Base-by-base conservation (phyloP, 2,113 vertebrate species). In the Labeo rohita region DNA sequence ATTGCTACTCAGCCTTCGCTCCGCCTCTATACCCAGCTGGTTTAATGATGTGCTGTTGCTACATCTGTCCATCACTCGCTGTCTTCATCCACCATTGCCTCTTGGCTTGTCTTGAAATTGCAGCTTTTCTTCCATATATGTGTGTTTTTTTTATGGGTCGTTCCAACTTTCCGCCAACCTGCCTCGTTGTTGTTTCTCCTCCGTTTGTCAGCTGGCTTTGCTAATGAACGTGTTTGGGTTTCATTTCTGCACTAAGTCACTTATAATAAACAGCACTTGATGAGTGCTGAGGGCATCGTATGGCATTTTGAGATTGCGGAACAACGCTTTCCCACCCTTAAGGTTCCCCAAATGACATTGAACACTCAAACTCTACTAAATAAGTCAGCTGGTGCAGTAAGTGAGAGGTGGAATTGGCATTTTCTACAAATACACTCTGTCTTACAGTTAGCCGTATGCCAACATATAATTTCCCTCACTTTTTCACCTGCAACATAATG, bases 1-100 rank as follows among this genome's bases (percentile, higher is more conserved):
- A 45, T 80, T 79, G 77, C 36, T 43, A 10, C 50, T 56, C 28
- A 36, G 28, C 34, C 13, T 21, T 79, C 36, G 54, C 56, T 56
- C 56, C 56, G 8, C 59, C 77, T 80, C 56, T 63, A 15, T 13
- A 63, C 6, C 36, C 11, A 21, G n/a, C 77, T 45, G 77, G 18
- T 61, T 63, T 80, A 81, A 81, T 81, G 59, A 81, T 81, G 43
- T 81, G 79, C 49, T 81, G 39, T 81, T 28, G 59, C 79, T 81
- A 23, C 79, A 81, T 65, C 59, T 66, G 59, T 81, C 59, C 23
- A 81, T 81, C 43, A 65, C n/a, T 66, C 23, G 12, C n/a, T 28
- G n/a, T 66, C 59, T 49, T 65, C 43, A 28, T 80, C 79, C 45
- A 15, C 59, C n/a, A 63, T 66, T 47, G 59, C 79, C 59, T 80